These are phyloP conservation scores for Mus spicilegus DNA, from an alignment of 2,113 vertebrate species.

Conservation along the genomic window DNA sequence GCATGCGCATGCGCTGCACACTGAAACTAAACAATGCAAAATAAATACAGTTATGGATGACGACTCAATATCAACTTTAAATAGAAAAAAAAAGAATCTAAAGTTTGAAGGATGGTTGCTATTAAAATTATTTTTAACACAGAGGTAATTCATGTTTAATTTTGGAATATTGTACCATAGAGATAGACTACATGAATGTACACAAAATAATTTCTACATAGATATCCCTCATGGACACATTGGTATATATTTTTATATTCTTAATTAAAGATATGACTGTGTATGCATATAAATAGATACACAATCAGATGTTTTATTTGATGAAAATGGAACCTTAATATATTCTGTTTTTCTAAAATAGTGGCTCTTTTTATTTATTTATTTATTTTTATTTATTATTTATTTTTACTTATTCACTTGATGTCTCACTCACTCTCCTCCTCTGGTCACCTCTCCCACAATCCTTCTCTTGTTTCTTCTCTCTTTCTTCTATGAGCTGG, in stretches of 20 bases:
- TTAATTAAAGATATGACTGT: slow-evolving; percentile 18
- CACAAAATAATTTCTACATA: not conserved
- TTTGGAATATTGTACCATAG: slow-evolving; percentile 11
- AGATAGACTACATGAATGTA: not conserved
- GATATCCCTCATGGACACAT: not conserved
- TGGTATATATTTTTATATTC: not conserved
- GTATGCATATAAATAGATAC: not conserved
- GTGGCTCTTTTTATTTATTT: no score
- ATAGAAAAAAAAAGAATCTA: not conserved
- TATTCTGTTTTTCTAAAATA: not conserved
- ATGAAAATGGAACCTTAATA: slow-evolving; percentile 15
- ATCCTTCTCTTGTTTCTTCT: no score
- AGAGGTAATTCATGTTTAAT: not conserved
- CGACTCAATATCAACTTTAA: not conserved
- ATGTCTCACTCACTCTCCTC: no score
- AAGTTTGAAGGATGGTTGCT: slow-evolving; percentile 8
- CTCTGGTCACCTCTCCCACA: no score
- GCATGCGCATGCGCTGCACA: not conserved
- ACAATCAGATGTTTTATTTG: not conserved
- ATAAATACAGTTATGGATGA: not conserved
- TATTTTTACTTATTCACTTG: no score
- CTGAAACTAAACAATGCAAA: not conserved
- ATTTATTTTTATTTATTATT: no score
- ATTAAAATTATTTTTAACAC: slow-evolving; percentile 42
- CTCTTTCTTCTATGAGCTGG: no score